These are phyloP conservation scores for Mobula birostris DNA, from an alignment of 2,113 vertebrate genomes.

Conservation along the genomic window DNA sequence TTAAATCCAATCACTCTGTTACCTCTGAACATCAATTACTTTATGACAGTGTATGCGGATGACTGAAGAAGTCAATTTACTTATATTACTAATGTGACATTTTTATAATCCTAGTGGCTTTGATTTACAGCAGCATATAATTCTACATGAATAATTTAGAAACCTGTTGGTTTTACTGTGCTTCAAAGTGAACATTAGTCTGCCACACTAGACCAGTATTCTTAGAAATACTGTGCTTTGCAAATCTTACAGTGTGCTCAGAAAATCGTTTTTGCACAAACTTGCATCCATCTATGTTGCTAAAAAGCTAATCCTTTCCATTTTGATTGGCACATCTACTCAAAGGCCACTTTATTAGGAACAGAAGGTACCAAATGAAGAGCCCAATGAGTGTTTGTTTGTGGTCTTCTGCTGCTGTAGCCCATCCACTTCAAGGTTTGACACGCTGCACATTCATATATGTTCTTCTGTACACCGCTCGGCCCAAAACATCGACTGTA, in stretches of 20 bases:
- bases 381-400: too few relatives aligned
- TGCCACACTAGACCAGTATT: neutral
- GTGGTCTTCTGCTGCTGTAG: too few relatives aligned
- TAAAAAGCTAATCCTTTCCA: neutral
- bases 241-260: neutral
- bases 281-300: neutral
- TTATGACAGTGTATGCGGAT: conserved; percentile 33
- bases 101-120: conserved; percentile 21
- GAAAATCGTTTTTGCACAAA: neutral
- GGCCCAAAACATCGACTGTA: too few relatives aligned
- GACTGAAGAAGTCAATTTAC: conserved; percentile 38
- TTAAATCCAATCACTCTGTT: conserved; percentile 35
- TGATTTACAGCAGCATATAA: conserved; percentile 28
- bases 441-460: too few relatives aligned
- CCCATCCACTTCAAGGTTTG: too few relatives aligned
- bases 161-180: conserved; percentile 35
- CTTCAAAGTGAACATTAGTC: conserved; percentile 11
- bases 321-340: neutral
- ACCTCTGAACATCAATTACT: conserved; percentile 34
- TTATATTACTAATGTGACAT: conserved; percentile 37
- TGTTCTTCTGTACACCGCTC: too few relatives aligned
- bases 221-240: neutral
- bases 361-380: too few relatives aligned
- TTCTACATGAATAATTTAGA: conserved; percentile 35
- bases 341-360: too few relatives aligned